phyloP scores from a whole-genome alignment of 2,113 vertebrate species.

The Catharus minimus region DNA sequence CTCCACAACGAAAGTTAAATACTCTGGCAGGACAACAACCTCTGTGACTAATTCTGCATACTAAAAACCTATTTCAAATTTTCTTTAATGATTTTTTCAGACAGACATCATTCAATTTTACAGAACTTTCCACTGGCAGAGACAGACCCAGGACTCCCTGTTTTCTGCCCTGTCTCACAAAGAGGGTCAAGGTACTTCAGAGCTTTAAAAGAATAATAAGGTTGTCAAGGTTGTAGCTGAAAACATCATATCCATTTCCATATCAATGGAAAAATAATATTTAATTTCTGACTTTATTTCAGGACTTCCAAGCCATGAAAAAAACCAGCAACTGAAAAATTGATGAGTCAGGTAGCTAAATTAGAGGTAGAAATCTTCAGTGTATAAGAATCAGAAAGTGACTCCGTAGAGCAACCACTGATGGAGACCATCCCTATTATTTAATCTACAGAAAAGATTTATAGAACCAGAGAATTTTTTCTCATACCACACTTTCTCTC shows the following conservation, averaged over 20 bases:
- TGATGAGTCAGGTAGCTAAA: neutral
- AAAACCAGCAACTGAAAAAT: neutral
- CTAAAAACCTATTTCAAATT: neutral
- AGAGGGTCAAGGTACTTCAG: neutral
- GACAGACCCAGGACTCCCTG: accelerated
- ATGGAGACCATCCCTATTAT: neutral
- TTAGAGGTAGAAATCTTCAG: neutral
- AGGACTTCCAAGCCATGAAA: neutral
- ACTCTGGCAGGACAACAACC: neutral
- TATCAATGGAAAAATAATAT: neutral
- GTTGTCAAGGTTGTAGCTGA: neutral
- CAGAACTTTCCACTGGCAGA: neutral
- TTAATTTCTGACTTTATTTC: neutral
- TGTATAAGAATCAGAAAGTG: neutral
- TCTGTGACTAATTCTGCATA: neutral
- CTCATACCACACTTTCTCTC: neutral
- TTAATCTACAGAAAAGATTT: neutral
- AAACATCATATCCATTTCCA: neutral
- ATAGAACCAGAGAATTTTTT: neutral
- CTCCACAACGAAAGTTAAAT: neutral
- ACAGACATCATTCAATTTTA: neutral
- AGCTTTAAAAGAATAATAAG: neutral
- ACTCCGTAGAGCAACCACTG: neutral
- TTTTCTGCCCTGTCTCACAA: neutral
- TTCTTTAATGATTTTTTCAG: neutral